Base-by-base conservation (phyloP, 1,140 invertebrate species). In the Lasaia peninsularis region DNA sequence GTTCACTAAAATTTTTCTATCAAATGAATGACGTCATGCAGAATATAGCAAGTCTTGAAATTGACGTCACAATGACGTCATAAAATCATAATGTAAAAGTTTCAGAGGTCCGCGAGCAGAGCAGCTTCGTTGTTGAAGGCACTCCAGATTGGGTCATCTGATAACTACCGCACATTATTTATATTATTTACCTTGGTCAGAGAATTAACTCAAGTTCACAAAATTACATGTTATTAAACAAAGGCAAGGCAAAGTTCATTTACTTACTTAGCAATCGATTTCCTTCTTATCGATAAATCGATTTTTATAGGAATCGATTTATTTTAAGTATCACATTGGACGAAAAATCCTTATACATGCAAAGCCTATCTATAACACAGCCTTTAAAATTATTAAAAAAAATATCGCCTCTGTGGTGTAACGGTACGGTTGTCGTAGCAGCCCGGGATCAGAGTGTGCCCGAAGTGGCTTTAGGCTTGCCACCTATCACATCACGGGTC, bases 81-180 rank as follows among this genome's bases (percentile, higher is more conserved):
- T 62, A 60, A 62, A 58, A 50, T 40, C 24, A 64, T 62, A 62
- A 61, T 65, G 37, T 58, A 73, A 75, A 75, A 28, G 1, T 71
- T 74, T 75, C 67, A 78, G 58, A 63, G 65, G 67, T 65, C 61
- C 62, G 54, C 57, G 21, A 52, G 52, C 40, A 58, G 35, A 51
- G 37, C 56, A 50, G 59, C 56, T 54, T 49, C 49, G 61, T 63
- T 58, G 52, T 65, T 57, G 56, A 73, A 73, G 60, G 58, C 62
- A 57, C 44, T 51, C 20, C 64, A 79, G 76, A 79, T 79, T 60
- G 71, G 72, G 76, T 73, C 74, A 70, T 49, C 44, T 48, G 74
- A 79, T 75, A 72, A 64, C 60, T 58, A 52, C 59, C 59, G 62
- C 55, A 60, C 60, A 63, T 72, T 71, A 68, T 73, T 76, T 66